Percentiles rank a stretch among this genome's conserved stretches.
Conservation (phyloP, 1,140 invertebrate species). For the Drosophila biarmipes region DNA sequence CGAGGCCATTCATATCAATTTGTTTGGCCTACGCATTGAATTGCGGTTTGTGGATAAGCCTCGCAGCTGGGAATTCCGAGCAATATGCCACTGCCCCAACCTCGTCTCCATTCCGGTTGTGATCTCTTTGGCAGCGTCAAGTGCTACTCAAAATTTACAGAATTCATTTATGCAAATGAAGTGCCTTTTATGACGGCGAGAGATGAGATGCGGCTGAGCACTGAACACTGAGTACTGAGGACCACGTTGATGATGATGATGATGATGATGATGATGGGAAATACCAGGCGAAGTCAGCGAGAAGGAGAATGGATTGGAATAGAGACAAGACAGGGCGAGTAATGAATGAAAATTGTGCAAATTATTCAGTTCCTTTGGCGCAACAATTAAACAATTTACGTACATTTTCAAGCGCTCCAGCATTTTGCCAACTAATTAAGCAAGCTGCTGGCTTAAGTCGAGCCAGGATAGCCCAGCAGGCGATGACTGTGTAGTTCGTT, state of each 20-base stretch:
- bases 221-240: not conserved
- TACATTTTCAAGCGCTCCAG: slow-evolving; percentile 58
- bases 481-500: slow-evolving; percentile 22
- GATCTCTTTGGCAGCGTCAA: slow-evolving; percentile 52
- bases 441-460: slow-evolving; percentile 18
- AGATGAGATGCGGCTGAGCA: slow-evolving; percentile 48
- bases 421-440: slow-evolving; percentile 74
- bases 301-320: slow-evolving; percentile 17
- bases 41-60: slow-evolving; percentile 73
- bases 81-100: slow-evolving; percentile 10
- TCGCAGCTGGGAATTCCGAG: slow-evolving; percentile 29
- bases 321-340: slow-evolving; percentile 35
- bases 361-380: slow-evolving; percentile 74
- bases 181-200: slow-evolving; percentile 69
- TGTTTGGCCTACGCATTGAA: slow-evolving; percentile 76
- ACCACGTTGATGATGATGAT: not conserved
- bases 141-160: slow-evolving; percentile 80
- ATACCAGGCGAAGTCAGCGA: slow-evolving; percentile 13
- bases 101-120: not conserved
- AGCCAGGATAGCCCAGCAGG: not conserved
- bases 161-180: slow-evolving; percentile 82
- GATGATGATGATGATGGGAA: slow-evolving; percentile 19
- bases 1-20: slow-evolving; percentile 69
- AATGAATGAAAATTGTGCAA: slow-evolving; percentile 76
- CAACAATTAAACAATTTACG: slow-evolving; percentile 80